Conservation (phyloP, 2,888 invertebrate genomes). For the Erebia aethiops region DNA sequence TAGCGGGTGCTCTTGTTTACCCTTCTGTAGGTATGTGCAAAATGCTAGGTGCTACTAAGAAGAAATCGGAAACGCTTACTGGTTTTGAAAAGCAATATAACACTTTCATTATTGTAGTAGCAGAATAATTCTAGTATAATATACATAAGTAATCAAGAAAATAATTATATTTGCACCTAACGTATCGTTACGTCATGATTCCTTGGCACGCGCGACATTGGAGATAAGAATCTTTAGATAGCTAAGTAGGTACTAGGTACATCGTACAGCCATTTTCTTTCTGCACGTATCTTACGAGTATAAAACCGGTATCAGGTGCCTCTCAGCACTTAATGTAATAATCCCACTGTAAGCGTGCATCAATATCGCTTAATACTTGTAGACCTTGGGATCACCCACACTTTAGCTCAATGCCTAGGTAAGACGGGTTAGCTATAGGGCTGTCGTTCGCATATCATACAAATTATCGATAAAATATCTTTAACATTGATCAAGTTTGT, state of each 20-base stretch:
- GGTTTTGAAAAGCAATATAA: not conserved
- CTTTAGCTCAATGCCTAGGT: constrained; percentile 30
- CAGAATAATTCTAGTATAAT: not conserved
- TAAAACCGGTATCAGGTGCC: constrained; percentile 37
- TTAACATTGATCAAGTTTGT: too few species aligned
- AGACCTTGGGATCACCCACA: constrained; percentile 44
- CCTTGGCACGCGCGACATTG: constrained; percentile 19
- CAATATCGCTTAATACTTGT: constrained; percentile 39
- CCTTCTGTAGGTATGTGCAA: too few species aligned
- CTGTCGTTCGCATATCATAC: constrained; percentile 21
- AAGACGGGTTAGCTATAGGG: constrained; percentile 23
- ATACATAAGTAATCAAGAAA: not conserved
- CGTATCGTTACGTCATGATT: constrained; percentile 3
- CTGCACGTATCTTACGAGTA: constrained; percentile 21
- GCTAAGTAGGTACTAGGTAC: not conserved
- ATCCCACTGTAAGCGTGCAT: constrained; percentile 40
- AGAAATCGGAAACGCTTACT: not conserved
- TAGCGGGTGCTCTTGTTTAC: not conserved
- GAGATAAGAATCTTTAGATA: constrained; percentile 9
- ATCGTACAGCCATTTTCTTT: constrained; percentile 24
- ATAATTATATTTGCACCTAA: not conserved
- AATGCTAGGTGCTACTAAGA: too few species aligned
- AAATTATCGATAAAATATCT: not conserved
- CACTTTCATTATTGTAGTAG: not conserved
- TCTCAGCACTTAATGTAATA: constrained; percentile 37